Evolutionary conservation across 2,888 invertebrate species (phyloP).

Genomic region (Caprella mutica): DNA sequence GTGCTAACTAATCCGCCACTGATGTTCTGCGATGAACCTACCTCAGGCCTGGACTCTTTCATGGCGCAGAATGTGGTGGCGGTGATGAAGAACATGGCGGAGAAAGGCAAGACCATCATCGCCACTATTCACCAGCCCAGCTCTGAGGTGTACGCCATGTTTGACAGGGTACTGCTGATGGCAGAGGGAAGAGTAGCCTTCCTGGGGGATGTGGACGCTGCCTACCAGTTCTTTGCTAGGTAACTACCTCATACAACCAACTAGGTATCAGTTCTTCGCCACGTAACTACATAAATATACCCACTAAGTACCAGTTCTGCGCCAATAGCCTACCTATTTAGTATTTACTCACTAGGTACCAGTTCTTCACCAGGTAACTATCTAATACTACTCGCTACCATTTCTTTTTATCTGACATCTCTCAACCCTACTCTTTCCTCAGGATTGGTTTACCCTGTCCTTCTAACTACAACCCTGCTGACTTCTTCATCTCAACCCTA

Average conservation of each 20-base stretch:
- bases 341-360: no score
- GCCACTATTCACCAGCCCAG: conserved; percentile 93
- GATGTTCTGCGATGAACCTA: conserved; percentile 95
- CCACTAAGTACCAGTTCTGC: not conserved
- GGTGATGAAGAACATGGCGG: conserved; percentile 49
- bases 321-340: not conserved
- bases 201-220: conserved; percentile 66
- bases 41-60: conserved; percentile 89
- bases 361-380: no score
- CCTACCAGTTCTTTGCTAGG: conserved; percentile 67
- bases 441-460: conserved; percentile 42
- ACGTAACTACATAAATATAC: no score
- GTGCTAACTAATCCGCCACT: conserved; percentile 86
- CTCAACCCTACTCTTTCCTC: not conserved
- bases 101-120: conserved; percentile 73
- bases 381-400: no score
- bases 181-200: conserved; percentile 78
- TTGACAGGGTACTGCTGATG: conserved; percentile 77
- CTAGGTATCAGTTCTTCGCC: not conserved
- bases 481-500: conserved; percentile 45
- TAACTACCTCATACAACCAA: conserved; percentile 44
- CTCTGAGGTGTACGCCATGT: conserved; percentile 74
- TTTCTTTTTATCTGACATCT: no score
- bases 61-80: conserved; percentile 90
- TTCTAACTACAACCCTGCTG: conserved; percentile 45